Evolutionary conservation across 64 coral and sea anemone genomes (phyloP), one percentile per base, ranked within the genome.

Genomic region (Stichodactyla helianthus): DNA sequence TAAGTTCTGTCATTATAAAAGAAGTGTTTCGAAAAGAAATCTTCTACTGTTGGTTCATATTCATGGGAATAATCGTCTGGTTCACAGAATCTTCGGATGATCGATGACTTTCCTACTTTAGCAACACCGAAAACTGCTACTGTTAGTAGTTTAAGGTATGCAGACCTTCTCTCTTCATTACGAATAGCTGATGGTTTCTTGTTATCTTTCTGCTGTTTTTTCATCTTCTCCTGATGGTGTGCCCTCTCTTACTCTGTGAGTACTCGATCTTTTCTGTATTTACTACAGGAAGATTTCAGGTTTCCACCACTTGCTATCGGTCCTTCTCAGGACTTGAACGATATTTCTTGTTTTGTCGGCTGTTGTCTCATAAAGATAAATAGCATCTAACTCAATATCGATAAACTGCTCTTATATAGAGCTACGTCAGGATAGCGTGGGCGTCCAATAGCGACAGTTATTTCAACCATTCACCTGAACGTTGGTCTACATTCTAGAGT

Each of bases 71-170:
- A 97, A 23, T 82, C 77, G 44, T 87, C 86, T 28, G n/a, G 22
- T 6, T 80, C 91, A 13, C 91, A 53, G 55, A 97, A 92, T 3
- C 71, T 20, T 20, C 88, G 89, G 14, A 97, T 97, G 26, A 97
- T 44, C 9, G 88, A 85, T n/a, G 94, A 87, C 71, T 97, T 97
- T 15, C 94, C 94, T 20, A 97, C 94, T 70, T 79, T 86, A 0
- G 91, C 88, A 63, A 82, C 94, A 6, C 94, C 94, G 52, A 97
- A 93, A 5, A 97, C 94, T 8, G 94, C 91, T 55, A 97, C 50
- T 5, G 94, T 93, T 25, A 97, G 86, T 35, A 77, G 89, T 16
- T 97, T 92, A 13, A 93, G 86, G 71, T 92, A 92, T 13, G 55
- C 25, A 6, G 55, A 88, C 68, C 20, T 71, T 86, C 85, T 44